A percentile compares a stretch with the other conserved stretches of the same genome.
phyloP scores from a whole-genome alignment of 2,113 vertebrate genomes.

The Hirundichthys speculiger region DNA sequence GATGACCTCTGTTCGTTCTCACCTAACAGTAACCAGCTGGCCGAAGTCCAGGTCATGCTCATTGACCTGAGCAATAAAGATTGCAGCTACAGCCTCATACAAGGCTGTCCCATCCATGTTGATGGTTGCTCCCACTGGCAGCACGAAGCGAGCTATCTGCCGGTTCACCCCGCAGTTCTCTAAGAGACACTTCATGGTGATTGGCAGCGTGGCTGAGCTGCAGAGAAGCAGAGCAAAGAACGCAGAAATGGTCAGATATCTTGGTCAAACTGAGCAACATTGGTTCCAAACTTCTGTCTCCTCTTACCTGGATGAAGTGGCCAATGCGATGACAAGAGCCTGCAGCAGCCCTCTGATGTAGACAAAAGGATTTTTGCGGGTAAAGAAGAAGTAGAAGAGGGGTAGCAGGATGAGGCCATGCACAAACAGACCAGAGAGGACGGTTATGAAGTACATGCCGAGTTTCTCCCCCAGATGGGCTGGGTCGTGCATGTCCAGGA shows the following conservation, averaged over 20 bases:
- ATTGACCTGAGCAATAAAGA: conserved; percentile 92
- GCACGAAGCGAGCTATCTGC: conserved; percentile 87
- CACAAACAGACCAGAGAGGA: conserved; percentile 84
- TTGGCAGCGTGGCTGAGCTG: conserved; percentile 91
- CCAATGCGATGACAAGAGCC: conserved; percentile 87
- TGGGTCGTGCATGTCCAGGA: conserved; percentile 90
- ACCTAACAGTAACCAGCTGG: conserved; percentile 91
- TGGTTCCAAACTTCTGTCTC: neutral
- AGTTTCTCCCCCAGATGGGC: conserved; percentile 83
- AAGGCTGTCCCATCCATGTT: conserved; percentile 91
- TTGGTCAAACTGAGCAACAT: neutral
- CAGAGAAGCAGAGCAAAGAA: neutral
- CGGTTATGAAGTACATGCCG: conserved; percentile 87
- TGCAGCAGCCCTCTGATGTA: conserved; percentile 88
- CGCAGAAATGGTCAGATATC: neutral
- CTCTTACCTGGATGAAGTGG: conserved; percentile 71
- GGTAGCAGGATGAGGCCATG: conserved; percentile 86
- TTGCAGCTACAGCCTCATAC: conserved; percentile 89
- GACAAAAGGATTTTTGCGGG: conserved; percentile 86
- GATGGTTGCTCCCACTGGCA: conserved; percentile 89
- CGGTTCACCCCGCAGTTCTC: conserved; percentile 89
- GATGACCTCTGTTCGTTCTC: neutral
- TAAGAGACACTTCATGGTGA: conserved; percentile 92
- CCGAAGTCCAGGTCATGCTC: conserved; percentile 89
- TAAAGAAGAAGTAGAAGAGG: conserved; percentile 83